Evolutionary conservation across 2,113 vertebrate species (phyloP).

Genomic region (Varanus salvator): DNA sequence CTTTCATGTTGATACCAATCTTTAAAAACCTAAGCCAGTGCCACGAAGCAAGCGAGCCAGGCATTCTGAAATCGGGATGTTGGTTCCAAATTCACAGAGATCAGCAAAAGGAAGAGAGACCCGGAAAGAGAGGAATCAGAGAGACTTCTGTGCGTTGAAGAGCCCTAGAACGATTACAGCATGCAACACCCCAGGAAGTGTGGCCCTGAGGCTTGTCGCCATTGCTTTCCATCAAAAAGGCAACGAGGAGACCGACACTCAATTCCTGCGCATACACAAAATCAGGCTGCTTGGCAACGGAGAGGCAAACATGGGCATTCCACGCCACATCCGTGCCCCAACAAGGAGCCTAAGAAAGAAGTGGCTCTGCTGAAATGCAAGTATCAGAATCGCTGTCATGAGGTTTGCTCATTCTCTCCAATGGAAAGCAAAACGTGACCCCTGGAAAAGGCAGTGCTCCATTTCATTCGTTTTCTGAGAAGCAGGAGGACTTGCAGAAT

Average conservation of each 20-base stretch:
- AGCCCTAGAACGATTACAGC: conserved; percentile 38
- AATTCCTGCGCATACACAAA: rapidly evolving
- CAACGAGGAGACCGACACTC: not conserved
- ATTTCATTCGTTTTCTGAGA: conserved; percentile 49
- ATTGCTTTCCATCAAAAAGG: conserved; percentile 46
- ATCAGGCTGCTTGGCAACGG: not conserved
- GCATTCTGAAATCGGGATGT: not conserved
- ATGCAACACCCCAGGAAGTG: conserved; percentile 59
- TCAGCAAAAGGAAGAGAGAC: not conserved
- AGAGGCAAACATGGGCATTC: rapidly evolving
- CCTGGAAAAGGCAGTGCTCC: conserved; percentile 45
- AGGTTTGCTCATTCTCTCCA: not conserved
- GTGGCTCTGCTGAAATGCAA: not conserved
- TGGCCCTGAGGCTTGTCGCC: conserved; percentile 40
- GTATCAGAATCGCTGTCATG: not conserved
- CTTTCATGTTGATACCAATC: conserved; percentile 57
- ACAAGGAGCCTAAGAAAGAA: not conserved
- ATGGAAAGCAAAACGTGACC: conserved; percentile 61
- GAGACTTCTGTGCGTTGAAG: not conserved
- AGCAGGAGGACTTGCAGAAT: conserved; percentile 45
- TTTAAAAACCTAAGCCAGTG: conserved; percentile 13
- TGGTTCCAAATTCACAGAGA: not conserved
- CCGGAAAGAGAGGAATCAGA: conserved; percentile 13
- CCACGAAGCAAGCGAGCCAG: not conserved
- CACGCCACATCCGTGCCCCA: rapidly evolving